Base-by-base conservation (phyloP, 2,888 invertebrate species). In the Odontocerum albicorne region DNA sequence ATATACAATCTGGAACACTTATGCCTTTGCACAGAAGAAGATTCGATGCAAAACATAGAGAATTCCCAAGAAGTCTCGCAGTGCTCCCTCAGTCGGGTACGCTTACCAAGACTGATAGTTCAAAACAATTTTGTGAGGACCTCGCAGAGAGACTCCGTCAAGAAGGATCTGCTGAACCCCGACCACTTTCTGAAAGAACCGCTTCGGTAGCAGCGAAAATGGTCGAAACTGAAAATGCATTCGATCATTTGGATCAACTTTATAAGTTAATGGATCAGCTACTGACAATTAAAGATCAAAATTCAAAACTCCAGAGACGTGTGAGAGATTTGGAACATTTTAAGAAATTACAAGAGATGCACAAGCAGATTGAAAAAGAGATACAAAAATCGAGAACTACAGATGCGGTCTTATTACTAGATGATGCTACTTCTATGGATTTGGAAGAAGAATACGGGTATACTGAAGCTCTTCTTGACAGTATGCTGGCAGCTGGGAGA, bases 161-260 rank as follows among this genome's bases (percentile, higher is more conserved):
- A 21, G 67, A 65, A 17, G 72, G 73, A 15, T 60, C 65, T 2
- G 4, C 52, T 7, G 75, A 76, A 35, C 67, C 74, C 0, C 71
- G 73, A 58, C 75, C 75, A 3, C 64, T 79, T 2, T 80, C 82
- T 10, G 73, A 70, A 55, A 74, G 83, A 4, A 78, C 83, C 0
- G 80, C 73, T 49, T 75, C 81, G 10, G 70, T 79, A 2, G 83
- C 85, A 39, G 70, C 76, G 2, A 79, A 75, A 22, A 79, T 81
- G 0, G 74, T 83, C 62, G 81, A 81, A 13, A 80, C 84, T 0
- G 73, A 84, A 8, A 84, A 86, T 62, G 83, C 86, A 1, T 80
- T 93, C 59, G 90, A 91, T 65, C 90, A 92, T 65, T 70, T 93
- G 44, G 90, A 90, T 62, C 88, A 88, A 63, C 75, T 93, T 4